phyloP scores from a whole-genome alignment of 2,113 vertebrate genomes.

The Xenopus borealis region DNA sequence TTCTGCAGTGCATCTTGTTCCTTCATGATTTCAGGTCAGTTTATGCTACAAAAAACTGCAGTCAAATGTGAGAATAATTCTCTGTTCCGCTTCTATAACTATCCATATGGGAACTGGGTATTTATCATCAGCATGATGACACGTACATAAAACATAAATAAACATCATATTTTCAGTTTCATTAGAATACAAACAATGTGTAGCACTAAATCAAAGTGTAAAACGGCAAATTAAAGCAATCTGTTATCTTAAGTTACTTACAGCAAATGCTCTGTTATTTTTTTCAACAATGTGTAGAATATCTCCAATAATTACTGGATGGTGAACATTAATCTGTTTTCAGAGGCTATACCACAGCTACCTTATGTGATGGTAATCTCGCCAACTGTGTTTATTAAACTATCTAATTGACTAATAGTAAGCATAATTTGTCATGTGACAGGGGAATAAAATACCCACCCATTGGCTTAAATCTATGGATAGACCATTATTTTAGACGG shows the following conservation, averaged over 20 bases:
- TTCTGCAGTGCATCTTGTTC: too few species aligned
- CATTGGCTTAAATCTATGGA: background rate
- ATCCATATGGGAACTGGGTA: too few species aligned
- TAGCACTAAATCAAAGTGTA: background rate
- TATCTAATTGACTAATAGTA: constrained; percentile 52
- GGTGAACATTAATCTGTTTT: background rate
- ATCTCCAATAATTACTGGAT: background rate
- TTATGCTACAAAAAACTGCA: too few species aligned
- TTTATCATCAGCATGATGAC: too few species aligned
- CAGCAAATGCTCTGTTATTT: background rate
- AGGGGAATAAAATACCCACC: background rate
- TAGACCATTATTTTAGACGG: background rate
- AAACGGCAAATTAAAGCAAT: background rate
- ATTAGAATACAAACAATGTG: too few species aligned
- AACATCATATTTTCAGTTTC: too few species aligned
- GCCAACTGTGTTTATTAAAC: constrained; percentile 15
- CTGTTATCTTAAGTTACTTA: background rate
- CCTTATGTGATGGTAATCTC: constrained; percentile 16
- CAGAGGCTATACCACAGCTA: background rate
- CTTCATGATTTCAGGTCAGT: too few species aligned
- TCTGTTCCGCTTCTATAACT: too few species aligned
- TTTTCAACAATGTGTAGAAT: background rate
- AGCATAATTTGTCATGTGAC: constrained; percentile 28
- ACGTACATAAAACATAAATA: too few species aligned
- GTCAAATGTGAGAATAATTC: too few species aligned